Percentiles rank a stretch among this genome's conserved stretches.
phyloP scores from a whole-genome alignment of 1,140 invertebrate genomes.

The Bombus vancouverensis region DNA sequence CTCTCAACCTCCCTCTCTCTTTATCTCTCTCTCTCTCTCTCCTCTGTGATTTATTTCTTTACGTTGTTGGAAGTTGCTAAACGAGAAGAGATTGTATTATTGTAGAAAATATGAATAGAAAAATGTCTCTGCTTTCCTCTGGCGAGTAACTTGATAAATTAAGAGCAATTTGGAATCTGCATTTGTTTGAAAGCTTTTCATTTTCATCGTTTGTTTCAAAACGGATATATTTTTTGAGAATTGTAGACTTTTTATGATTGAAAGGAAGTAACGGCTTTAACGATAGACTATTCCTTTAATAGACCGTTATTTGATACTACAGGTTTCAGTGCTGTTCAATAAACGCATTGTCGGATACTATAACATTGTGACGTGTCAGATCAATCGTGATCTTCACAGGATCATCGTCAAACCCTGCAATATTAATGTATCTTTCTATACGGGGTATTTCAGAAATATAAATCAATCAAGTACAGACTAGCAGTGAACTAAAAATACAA shows the following conservation, averaged over 20 bases:
- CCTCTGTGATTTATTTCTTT: constrained; percentile 11
- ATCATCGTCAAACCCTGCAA: too few species aligned
- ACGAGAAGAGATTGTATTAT: constrained; percentile 8
- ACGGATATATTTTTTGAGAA: not conserved
- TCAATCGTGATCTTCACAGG: too few species aligned
- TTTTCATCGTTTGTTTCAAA: not conserved
- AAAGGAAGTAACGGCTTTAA: not conserved
- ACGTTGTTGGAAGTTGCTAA: constrained; percentile 24
- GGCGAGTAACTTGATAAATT: not conserved
- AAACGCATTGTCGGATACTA: too few species aligned
- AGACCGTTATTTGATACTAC: not conserved
- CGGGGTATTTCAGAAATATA: too few species aligned
- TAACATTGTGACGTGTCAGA: too few species aligned
- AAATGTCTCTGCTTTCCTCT: not conserved
- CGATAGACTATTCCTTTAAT: not conserved
- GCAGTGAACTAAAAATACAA: not conserved
- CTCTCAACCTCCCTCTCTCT: too few species aligned
- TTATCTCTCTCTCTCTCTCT: too few species aligned
- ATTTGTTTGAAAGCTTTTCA: not conserved
- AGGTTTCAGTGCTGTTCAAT: too few species aligned
- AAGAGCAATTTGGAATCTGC: not conserved
- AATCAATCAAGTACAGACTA: not conserved
- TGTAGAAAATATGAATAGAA: not conserved
- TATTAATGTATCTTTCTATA: too few species aligned
- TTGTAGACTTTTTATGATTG: not conserved